A percentile compares a stretch with the other conserved stretches of the same genome.
Evolutionary conservation across 2,888 invertebrate genomes (phyloP).

Genomic region (Acanthosepion lycidas): DNA sequence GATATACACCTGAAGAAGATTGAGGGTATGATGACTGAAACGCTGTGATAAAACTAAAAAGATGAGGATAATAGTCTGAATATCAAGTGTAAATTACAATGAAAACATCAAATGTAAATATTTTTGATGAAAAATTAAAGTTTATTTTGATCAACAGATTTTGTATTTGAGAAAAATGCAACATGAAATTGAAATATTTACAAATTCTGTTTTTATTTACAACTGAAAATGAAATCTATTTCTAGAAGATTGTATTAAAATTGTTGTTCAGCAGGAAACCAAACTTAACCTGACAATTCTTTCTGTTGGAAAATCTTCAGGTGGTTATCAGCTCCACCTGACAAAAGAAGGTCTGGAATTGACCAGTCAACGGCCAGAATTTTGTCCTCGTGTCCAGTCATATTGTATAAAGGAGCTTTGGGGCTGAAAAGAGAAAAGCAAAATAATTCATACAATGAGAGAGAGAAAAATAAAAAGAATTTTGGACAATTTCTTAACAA

Average conservation of each 20-base stretch:
- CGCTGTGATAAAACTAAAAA: no score
- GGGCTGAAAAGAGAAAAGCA: slow-evolving; percentile 79
- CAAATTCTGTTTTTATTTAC: slow-evolving; percentile 7
- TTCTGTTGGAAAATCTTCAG: slow-evolving; percentile 79
- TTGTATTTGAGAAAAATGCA: no score
- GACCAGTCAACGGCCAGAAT: slow-evolving; percentile 93
- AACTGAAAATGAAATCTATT: not conserved
- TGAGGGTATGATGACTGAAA: no score
- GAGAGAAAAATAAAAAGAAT: not conserved
- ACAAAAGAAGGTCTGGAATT: slow-evolving; percentile 87
- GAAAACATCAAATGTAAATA: no score
- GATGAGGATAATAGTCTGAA: no score
- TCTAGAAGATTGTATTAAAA: not conserved
- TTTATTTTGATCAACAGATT: no score
- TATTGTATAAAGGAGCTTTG: slow-evolving; percentile 91
- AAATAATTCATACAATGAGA: not conserved
- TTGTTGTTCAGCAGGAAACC: not conserved
- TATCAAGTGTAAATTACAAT: no score
- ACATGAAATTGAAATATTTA: not conserved
- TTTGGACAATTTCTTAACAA: no score
- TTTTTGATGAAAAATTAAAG: no score
- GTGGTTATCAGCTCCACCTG: slow-evolving; percentile 94
- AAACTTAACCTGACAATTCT: not conserved
- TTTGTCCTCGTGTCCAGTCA: slow-evolving; percentile 93
- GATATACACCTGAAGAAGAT: no score